Conservation (phyloP, 2,797 vertebrate genomes). For the Enteromius paludinosus region DNA sequence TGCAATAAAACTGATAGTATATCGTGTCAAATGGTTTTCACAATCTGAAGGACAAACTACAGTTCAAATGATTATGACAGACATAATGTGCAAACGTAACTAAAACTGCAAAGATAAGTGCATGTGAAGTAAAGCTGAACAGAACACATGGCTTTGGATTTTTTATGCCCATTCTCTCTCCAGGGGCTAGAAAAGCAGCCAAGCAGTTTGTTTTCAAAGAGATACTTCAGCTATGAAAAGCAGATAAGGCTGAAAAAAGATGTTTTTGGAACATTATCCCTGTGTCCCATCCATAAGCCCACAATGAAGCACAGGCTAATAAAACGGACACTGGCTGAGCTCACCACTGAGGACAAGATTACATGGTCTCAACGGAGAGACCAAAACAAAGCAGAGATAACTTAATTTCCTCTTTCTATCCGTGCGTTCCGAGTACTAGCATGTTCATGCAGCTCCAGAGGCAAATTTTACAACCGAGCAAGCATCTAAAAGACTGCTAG, state of each 20-base stretch:
- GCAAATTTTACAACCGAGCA: neutral
- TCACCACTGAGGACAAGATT: conserved; percentile 29
- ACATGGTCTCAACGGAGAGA: conserved; percentile 25
- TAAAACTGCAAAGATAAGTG: conserved; percentile 1
- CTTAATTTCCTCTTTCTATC: conserved; percentile 28
- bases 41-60: neutral
- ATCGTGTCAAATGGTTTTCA: neutral
- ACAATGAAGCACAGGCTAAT: neutral
- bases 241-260: conserved; percentile 59
- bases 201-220: conserved; percentile 60
- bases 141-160: neutral
- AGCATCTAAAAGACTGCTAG: neutral
- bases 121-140: neutral
- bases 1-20: neutral
- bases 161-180: conserved; percentile 6
- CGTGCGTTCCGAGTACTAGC: neutral
- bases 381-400: conserved; percentile 34
- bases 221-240: conserved; percentile 56
- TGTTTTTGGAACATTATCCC: conserved; percentile 47
- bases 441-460: neutral
- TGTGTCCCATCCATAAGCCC: conserved; percentile 12
- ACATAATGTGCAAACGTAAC: neutral
- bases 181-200: conserved; percentile 37
- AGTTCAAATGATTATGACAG: neutral
- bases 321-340: conserved; percentile 18